Evolutionary conservation across 2,113 vertebrate genomes (phyloP).

Genomic region (Syrrhaptes paradoxus): DNA sequence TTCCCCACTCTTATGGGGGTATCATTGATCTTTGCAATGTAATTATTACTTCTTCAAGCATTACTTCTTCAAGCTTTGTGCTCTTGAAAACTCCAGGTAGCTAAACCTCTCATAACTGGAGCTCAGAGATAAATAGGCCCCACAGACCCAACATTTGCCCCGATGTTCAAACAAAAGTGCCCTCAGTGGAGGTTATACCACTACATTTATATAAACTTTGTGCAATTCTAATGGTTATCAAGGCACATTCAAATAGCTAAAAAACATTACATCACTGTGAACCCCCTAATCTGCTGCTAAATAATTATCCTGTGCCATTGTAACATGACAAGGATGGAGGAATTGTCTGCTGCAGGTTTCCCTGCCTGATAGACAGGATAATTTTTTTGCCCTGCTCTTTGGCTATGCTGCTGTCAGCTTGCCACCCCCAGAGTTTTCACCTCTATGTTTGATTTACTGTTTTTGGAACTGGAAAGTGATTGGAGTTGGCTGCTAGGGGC

Average conservation of each 20-base stretch:
- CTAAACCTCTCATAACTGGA: not conserved
- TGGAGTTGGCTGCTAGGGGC: no score
- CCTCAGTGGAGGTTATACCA: not conserved
- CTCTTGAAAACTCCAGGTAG: not conserved
- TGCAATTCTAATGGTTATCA: not conserved
- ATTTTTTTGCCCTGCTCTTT: not conserved
- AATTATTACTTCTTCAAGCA: not conserved
- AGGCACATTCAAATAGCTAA: not conserved
- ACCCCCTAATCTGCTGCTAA: not conserved
- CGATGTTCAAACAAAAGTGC: not conserved
- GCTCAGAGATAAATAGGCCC: not conserved
- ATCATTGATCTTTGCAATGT: not conserved
- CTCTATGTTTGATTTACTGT: not conserved
- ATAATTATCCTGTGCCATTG: not conserved
- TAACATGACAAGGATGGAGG: not conserved
- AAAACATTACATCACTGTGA: not conserved
- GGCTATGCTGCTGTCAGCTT: not conserved
- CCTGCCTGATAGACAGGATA: not conserved
- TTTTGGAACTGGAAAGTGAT: not conserved
- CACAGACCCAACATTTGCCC: not conserved
- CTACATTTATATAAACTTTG: not conserved
- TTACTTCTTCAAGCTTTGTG: not conserved
- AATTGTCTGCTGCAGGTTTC: not conserved
- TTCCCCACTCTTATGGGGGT: fast-evolving
- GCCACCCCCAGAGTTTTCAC: not conserved